Percentiles rank a stretch among this genome's conserved stretches.
Conservation (phyloP, 1,140 invertebrate genomes). For the Aphaenogaster ashmeadi region DNA sequence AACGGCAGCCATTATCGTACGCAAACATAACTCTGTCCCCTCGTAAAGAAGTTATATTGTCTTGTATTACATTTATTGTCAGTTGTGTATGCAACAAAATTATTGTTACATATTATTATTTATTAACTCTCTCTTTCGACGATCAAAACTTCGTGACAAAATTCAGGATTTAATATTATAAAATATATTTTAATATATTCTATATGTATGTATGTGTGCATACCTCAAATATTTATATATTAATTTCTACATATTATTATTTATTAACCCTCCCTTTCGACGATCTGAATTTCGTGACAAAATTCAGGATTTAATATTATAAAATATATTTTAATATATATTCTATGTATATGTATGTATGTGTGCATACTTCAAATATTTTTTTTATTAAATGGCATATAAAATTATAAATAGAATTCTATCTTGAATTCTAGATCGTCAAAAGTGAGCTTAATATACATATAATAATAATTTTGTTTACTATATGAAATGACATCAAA, state of each 20-base stretch:
- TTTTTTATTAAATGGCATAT: not conserved
- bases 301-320: not conserved
- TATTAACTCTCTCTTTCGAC: not conserved
- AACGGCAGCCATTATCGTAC: constrained; percentile 48
- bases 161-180: not conserved
- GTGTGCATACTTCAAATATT: too few species aligned
- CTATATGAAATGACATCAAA: too few species aligned
- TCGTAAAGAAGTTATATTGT: not conserved
- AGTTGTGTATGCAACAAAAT: not conserved
- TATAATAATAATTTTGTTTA: too few species aligned
- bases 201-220: not conserved
- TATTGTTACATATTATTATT: not conserved
- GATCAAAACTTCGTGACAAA: not conserved
- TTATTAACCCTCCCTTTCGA: not conserved
- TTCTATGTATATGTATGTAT: not conserved
- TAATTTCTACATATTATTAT: not conserved
- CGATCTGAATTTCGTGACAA: not conserved
- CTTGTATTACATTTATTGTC: not conserved
- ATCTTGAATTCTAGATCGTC: too few species aligned
- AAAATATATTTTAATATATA: not conserved
- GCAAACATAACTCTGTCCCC: constrained; percentile 26
- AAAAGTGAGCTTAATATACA: too few species aligned
- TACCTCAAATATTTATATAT: too few species aligned
- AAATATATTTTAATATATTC: not conserved
- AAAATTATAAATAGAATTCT: not conserved